Evolutionary conservation across 2,113 vertebrate species (phyloP).

Genomic region (Tringa solitaria): DNA sequence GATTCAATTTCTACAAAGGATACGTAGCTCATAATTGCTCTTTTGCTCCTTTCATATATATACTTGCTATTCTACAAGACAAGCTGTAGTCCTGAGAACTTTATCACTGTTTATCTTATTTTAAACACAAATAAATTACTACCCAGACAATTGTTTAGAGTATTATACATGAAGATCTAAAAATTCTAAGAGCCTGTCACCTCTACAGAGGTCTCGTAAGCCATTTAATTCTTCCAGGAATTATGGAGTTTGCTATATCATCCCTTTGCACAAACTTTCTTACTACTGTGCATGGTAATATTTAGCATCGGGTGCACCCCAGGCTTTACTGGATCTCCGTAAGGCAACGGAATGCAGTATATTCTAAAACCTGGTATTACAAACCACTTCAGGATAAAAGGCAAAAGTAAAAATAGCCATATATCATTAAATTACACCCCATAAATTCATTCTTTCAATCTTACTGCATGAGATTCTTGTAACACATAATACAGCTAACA

Average conservation of each 20-base stretch:
- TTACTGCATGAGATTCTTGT: background rate
- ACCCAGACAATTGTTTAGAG: background rate
- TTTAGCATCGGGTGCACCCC: background rate
- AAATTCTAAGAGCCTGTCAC: background rate
- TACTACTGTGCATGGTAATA: background rate
- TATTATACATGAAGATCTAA: background rate
- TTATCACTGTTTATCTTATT: background rate
- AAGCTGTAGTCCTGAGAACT: background rate
- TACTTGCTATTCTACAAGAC: background rate
- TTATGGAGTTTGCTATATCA: background rate
- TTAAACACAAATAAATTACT: background rate
- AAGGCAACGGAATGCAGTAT: background rate
- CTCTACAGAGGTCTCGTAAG: background rate
- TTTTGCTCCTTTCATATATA: background rate
- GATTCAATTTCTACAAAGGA: background rate
- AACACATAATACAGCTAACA: background rate
- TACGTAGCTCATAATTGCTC: accelerated
- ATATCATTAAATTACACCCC: background rate
- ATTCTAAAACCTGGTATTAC: background rate
- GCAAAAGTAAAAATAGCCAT: background rate
- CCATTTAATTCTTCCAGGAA: background rate
- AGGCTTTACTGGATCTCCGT: background rate
- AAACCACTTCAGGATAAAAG: background rate
- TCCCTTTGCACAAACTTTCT: background rate
- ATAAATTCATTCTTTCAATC: background rate